Conservation (phyloP, 1,140 invertebrate genomes). For the Brachionus paranguensis region DNA sequence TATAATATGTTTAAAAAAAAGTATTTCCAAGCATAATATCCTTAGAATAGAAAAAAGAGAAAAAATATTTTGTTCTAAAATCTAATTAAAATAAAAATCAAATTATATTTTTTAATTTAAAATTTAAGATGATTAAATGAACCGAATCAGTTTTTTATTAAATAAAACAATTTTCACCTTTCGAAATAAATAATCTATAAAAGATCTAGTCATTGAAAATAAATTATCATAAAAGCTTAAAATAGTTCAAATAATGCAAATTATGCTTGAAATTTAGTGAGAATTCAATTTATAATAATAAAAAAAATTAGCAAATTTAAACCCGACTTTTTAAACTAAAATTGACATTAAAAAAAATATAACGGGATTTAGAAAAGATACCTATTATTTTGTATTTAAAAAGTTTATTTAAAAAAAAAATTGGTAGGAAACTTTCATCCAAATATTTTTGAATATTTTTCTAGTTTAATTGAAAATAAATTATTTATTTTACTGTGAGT, state of each 20-base stretch:
- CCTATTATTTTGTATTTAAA: no score
- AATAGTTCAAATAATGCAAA: background rate
- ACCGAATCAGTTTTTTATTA: background rate
- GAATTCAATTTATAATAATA: background rate
- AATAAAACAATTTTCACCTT: background rate
- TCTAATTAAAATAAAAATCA: background rate
- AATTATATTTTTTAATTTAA: background rate
- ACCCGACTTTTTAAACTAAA: background rate
- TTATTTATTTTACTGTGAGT: background rate
- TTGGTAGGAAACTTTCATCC: no score
- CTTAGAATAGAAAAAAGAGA: background rate
- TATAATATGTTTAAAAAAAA: background rate
- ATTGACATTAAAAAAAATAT: background rate
- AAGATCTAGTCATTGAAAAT: background rate
- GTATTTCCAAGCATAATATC: background rate
- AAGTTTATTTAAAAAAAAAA: no score
- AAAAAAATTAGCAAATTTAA: background rate
- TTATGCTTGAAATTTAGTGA: background rate
- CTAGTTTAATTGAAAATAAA: background rate
- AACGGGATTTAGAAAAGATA: no score
- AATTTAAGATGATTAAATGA: background rate
- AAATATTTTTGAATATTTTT: background rate
- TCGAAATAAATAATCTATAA: background rate
- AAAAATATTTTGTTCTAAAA: background rate
- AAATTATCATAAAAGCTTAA: constrained; percentile 17